Base-by-base conservation (phyloP, 2,113 vertebrate species). In the Anser brachyrhynchus region DNA sequence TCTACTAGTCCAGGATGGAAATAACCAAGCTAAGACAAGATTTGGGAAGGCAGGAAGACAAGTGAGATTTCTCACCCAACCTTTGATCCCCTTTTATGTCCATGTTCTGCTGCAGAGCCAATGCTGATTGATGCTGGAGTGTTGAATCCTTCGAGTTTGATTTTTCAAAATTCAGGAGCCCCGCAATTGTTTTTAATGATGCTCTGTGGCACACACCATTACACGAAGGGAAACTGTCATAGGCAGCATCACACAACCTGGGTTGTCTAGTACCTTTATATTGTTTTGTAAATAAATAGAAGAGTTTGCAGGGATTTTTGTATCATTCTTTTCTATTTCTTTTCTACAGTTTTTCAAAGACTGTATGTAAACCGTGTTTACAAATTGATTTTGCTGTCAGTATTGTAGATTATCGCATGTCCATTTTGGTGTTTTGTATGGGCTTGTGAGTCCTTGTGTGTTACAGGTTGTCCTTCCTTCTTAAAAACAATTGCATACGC, bases 211-310 rank as follows among this genome's bases (percentile, higher is more conserved):
- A 4, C 33, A 52, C 11, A 44, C 31, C 31, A 3, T 51, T 62
- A 61, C 59, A 25, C 1, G 0, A 78, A 91, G 61, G 84, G 55
- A 90, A 75, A 43, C 83, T 71, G 57, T 58, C 57, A 4, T 1
- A 54, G 65, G 59, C 86, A 93, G 80, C 62, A 59, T 82, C 92
- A 44, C 61, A 43, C 77, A 69, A n/a, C 52, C 83, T 87, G 86
- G 35, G 65, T 74, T 73, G 75, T 54, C 82, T 74, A 10, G 6
- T 91, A 57, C 58, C 37, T 89, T 83, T 82, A 62, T 44, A 90
- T 87, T 76, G 90, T 73, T 93, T 88, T 96, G 86, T 97, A 97
- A 37, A 93, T 85, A 92, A 80, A 25, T 69, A 84, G n/a, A 28
- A 35, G 85, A 87, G 71, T 79, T 65, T 66, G 87, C 84, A 91